These are phyloP conservation scores for Bombus pyrosoma DNA, from an alignment of 1,140 invertebrate genomes.

Conservation along the genomic window DNA sequence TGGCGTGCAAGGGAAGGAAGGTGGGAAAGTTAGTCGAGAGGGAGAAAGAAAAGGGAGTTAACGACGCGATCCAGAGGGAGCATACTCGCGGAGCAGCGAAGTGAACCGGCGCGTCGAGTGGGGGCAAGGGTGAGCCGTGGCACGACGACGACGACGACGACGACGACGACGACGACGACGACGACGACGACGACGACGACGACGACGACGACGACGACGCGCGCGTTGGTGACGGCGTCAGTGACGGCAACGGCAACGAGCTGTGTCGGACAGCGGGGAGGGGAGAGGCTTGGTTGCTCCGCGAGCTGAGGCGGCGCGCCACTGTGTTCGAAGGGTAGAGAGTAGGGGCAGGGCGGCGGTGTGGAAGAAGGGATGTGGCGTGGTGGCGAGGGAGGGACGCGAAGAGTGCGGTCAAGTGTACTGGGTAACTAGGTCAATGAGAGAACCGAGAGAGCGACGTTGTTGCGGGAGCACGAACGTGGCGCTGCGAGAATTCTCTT, in stretches of 20 bases:
- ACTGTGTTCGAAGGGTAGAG: constrained; percentile 35
- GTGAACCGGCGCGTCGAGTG: constrained; percentile 19
- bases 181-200: constrained; percentile 1
- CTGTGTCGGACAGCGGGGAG: constrained; percentile 8
- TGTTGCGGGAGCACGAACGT: constrained; percentile 70
- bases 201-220: constrained; percentile 26
- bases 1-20: neutral
- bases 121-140: constrained; percentile 54
- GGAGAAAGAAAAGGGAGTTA: constrained; percentile 17
- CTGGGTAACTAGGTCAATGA: constrained; percentile 82
- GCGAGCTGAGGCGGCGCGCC: constrained; percentile 31
- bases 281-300: constrained; percentile 8
- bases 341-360: constrained; percentile 46
- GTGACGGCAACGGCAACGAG: constrained; percentile 33
- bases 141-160: neutral
- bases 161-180: constrained; percentile 16
- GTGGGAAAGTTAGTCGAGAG: neutral
- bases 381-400: constrained; percentile 45
- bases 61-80: constrained; percentile 27
- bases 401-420: constrained; percentile 82
- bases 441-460: constrained; percentile 74
- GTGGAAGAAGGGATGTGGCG: constrained; percentile 58
- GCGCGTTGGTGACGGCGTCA: constrained; percentile 10
- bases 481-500: constrained; percentile 39
- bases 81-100: neutral